phyloP scores from a whole-genome alignment of 2,888 invertebrate species.

The Seladonia tumulorum region DNA sequence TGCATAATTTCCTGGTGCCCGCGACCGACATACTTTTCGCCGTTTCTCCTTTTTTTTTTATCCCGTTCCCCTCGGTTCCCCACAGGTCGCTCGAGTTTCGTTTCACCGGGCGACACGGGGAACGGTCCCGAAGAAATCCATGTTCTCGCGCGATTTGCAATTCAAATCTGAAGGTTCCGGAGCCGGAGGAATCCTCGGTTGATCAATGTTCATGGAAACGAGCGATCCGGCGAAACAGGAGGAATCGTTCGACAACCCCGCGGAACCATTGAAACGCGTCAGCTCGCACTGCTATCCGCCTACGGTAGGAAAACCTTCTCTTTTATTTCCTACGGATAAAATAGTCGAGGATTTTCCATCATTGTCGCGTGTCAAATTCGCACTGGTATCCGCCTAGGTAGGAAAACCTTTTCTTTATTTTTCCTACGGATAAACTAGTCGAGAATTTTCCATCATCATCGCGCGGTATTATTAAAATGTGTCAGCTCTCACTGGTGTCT shows the following conservation, averaged over 20 bases:
- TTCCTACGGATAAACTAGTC: too few species aligned
- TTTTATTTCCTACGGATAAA: not conserved
- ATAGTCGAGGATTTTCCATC: not conserved
- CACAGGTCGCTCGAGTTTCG: slow-evolving; percentile 49
- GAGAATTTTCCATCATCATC: too few species aligned
- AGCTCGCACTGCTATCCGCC: not conserved
- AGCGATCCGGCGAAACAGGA: not conserved
- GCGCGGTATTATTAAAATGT: too few species aligned
- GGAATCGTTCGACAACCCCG: not conserved
- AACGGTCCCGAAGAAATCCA: slow-evolving; percentile 35
- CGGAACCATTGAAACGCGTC: slow-evolving; percentile 9
- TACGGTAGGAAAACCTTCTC: not conserved
- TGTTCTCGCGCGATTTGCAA: slow-evolving; percentile 49
- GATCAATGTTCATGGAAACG: slow-evolving; percentile 25
- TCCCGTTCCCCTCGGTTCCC: too few species aligned
- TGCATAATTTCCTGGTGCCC: slow-evolving; percentile 79
- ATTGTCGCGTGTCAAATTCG: not conserved
- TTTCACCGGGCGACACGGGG: slow-evolving; percentile 34
- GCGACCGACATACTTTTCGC: slow-evolving; percentile 62
- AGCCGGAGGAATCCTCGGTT: slow-evolving; percentile 6
- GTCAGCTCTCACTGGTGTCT: too few species aligned
- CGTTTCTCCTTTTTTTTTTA: not conserved
- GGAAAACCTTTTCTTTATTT: too few species aligned
- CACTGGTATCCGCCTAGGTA: too few species aligned
- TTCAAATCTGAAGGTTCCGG: slow-evolving; percentile 41